Conservation (phyloP, 2,113 vertebrate genomes). For the Xiphophorus maculatus region DNA sequence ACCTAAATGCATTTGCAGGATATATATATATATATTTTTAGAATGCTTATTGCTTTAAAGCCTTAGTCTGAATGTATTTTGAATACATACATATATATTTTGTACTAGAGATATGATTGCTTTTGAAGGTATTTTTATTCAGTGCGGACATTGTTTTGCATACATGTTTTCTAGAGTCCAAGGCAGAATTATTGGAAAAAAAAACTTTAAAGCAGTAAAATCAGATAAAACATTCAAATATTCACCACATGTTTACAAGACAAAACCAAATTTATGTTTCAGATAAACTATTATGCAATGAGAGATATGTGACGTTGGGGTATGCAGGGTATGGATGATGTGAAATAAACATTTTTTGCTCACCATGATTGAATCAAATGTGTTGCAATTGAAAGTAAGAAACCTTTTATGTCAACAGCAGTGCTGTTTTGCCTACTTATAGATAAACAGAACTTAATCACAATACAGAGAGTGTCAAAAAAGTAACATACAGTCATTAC, state of each 20-base stretch:
- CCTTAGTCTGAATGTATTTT: conserved; percentile 61
- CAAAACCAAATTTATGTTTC: conserved; percentile 13
- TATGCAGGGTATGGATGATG: conserved; percentile 9
- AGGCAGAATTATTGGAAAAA: conserved; percentile 15
- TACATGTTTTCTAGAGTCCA: conserved; percentile 22
- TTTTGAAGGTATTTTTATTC: conserved; percentile 44
- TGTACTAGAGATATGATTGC: conserved; percentile 44
- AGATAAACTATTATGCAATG: conserved; percentile 16
- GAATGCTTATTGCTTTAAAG: conserved; percentile 32
- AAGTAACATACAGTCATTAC: not conserved
- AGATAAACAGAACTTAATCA: not conserved
- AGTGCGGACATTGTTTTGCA: conserved; percentile 24
- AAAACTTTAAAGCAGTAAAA: not conserved
- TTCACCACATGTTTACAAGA: conserved; percentile 41
- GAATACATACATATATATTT: conserved; percentile 42
- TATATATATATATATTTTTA: conserved; percentile 37
- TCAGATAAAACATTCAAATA: not conserved
- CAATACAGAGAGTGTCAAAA: not conserved
- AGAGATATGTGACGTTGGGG: not conserved
- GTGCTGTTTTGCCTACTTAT: not conserved
- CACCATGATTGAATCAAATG: not conserved
- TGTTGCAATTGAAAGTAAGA: not conserved
- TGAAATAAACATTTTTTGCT: conserved; percentile 42
- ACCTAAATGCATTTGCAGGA: conserved; percentile 13
- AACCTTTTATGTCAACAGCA: not conserved